These are phyloP conservation scores for Dryadula phaetusa DNA, from an alignment of 2,888 invertebrate genomes.

Conservation along the genomic window DNA sequence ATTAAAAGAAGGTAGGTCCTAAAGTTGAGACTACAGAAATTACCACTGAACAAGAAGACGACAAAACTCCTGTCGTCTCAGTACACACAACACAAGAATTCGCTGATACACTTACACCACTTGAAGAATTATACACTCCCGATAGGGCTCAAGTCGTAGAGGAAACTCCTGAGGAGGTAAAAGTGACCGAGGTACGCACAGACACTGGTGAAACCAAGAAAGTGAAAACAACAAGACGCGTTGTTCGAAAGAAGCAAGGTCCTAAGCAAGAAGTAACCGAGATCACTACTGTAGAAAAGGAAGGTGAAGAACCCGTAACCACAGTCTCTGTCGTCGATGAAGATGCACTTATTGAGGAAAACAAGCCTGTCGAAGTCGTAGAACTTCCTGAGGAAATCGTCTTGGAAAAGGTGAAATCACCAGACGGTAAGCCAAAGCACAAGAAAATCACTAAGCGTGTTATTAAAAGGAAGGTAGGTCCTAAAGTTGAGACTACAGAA, in stretches of 20 bases:
- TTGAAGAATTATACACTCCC: constrained; percentile 3
- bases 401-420: constrained; percentile 52
- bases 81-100: constrained; percentile 55
- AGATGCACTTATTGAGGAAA: constrained; percentile 48
- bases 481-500: constrained; percentile 6
- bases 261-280: constrained; percentile 54
- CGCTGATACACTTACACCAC: constrained; percentile 16
- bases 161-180: too few relatives aligned
- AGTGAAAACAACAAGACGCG: too few relatives aligned
- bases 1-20: constrained; percentile 48
- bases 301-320: constrained; percentile 50
- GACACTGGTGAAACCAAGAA: too few relatives aligned
- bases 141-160: constrained; percentile 22
- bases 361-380: too few relatives aligned
- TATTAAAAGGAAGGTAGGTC: constrained; percentile 18
- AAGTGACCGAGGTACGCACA: too few relatives aligned
- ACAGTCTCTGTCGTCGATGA: constrained; percentile 46
- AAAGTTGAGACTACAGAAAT: constrained; percentile 55
- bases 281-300: constrained; percentile 51
- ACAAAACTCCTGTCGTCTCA: constrained; percentile 44
- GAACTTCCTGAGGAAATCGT: too few relatives aligned
- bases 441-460: constrained; percentile 47
- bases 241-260: too few relatives aligned
- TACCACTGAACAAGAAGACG: constrained; percentile 38
- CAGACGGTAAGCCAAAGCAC: constrained; percentile 52